Percentiles rank a stretch among this genome's conserved stretches.
These are phyloP conservation scores for Chrysotoxum bicinctum DNA, from an alignment of 2,888 invertebrate genomes.

Conservation along the genomic window DNA sequence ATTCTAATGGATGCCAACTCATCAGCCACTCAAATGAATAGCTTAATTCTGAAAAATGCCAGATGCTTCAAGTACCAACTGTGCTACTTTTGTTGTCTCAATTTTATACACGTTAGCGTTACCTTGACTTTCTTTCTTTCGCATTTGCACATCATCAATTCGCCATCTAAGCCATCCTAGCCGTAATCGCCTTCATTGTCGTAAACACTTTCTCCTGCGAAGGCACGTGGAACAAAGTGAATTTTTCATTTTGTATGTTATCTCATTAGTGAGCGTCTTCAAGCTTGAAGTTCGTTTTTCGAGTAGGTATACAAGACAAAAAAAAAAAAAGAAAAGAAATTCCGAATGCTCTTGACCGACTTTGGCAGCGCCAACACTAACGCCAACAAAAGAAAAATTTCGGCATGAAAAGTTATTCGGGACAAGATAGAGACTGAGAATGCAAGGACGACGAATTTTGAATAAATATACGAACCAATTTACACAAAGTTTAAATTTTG, in stretches of 20 bases:
- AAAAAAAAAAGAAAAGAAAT: not conserved
- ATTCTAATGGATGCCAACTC: not conserved
- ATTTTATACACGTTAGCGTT: not conserved
- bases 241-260: slow-evolving; percentile 54
- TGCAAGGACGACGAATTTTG: slow-evolving; percentile 8
- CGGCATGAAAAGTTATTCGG: slow-evolving; percentile 7
- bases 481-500: slow-evolving; percentile 31
- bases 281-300: slow-evolving; percentile 21
- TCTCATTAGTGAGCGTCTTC: slow-evolving; percentile 52
- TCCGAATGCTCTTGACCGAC: slow-evolving; percentile 55
- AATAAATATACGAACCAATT: slow-evolving; percentile 18
- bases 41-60: not conserved
- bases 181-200: not conserved
- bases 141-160: slow-evolving; percentile 52
- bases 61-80: slow-evolving; percentile 20
- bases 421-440: not conserved
- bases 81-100: slow-evolving; percentile 20
- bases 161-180: not conserved
- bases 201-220: slow-evolving; percentile 5
- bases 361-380: not conserved
- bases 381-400: not conserved
- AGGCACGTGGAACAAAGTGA: slow-evolving; percentile 35
- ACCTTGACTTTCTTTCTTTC: slow-evolving; percentile 55
- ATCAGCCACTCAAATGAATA: not conserved
- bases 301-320: not conserved